Evolutionary conservation across 1,140 invertebrate genomes (phyloP).

Genomic region (Protaetia brevitarsis): DNA sequence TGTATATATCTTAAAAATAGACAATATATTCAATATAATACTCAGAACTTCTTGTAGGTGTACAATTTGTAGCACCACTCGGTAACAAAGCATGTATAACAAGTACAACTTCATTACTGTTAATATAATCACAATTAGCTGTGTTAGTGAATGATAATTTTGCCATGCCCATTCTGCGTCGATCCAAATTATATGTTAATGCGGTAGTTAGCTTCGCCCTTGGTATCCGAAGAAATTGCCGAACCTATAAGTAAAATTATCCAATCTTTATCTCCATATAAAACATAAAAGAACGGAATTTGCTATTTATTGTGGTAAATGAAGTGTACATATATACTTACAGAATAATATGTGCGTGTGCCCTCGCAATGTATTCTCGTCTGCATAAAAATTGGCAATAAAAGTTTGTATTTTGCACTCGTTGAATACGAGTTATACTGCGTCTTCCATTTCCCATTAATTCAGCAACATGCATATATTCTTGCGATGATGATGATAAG

Average conservation of each 20-base stretch:
- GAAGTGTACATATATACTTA: too few relatives aligned
- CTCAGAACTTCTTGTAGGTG: not conserved
- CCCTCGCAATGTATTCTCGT: not conserved
- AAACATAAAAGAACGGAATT: too few relatives aligned
- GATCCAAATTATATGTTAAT: not conserved
- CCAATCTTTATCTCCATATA: not conserved
- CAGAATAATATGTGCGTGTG: not conserved
- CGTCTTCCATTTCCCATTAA: not conserved
- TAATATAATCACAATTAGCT: not conserved
- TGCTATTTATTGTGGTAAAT: too few relatives aligned
- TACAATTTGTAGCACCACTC: not conserved
- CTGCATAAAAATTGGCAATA: not conserved
- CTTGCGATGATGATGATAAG: not conserved
- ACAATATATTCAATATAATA: not conserved
- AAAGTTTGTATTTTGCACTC: not conserved
- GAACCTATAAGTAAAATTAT: not conserved
- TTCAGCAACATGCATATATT: not conserved
- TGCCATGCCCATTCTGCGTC: not conserved
- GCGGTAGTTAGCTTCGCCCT: not conserved
- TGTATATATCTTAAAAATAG: not conserved
- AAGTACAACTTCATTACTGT: not conserved
- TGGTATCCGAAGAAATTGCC: not conserved
- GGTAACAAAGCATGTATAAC: not conserved
- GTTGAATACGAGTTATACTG: not conserved
- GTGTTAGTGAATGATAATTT: not conserved